Percentiles rank a stretch among this genome's conserved stretches.
These are phyloP conservation scores for Meliscaeva auricollis DNA, from an alignment of 2,888 invertebrate species.

Conservation along the genomic window DNA sequence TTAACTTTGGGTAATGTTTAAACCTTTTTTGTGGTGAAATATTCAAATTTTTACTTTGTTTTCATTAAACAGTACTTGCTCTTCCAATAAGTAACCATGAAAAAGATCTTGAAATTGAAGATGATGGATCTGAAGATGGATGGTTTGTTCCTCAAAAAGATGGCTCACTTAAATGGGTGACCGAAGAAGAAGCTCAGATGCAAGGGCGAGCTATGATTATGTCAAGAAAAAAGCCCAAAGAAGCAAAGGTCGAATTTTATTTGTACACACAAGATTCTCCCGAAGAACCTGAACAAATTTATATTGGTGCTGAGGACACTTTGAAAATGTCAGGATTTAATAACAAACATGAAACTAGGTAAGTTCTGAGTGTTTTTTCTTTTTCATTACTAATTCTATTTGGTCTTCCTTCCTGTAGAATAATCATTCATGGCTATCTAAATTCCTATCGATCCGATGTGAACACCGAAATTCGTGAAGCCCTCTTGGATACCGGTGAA, in stretches of 20 bases:
- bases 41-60: neutral
- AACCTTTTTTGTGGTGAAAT: neutral
- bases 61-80: conserved; percentile 7
- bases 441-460: conserved; percentile 85
- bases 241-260: conserved; percentile 46
- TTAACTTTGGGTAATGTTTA: neutral
- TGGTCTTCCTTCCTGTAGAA: too few relatives aligned
- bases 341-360: conserved; percentile 64
- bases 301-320: conserved; percentile 5
- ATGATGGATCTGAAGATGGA: conserved; percentile 35
- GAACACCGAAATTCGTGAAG: conserved; percentile 80
- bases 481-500: conserved; percentile 85
- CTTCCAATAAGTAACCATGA: conserved; percentile 5
- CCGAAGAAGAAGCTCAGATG: conserved; percentile 63
- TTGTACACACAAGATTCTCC: conserved; percentile 65
- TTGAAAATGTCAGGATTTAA: conserved; percentile 64
- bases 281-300: conserved; percentile 33
- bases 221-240: neutral
- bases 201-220: neutral
- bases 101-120: neutral
- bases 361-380: neutral
- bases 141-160: conserved; percentile 78
- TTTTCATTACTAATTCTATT: too few relatives aligned
- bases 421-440: conserved; percentile 86
- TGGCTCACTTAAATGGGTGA: conserved; percentile 77